These are phyloP conservation scores for Enteromius trimaculatus DNA, from an alignment of 2,797 vertebrate genomes.

Conservation along the genomic window DNA sequence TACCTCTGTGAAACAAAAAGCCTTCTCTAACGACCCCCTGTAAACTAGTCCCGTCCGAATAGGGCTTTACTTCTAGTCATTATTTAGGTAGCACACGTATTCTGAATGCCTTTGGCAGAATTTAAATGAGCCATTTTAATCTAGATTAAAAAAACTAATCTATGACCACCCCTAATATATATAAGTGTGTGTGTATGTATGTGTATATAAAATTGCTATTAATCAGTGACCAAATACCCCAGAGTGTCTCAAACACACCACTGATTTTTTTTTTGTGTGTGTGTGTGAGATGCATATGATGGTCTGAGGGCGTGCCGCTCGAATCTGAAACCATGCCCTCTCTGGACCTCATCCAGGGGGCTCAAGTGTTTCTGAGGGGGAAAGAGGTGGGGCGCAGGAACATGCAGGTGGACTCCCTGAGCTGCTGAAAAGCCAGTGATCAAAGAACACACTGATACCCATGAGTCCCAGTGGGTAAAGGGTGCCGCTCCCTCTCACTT, in stretches of 20 bases:
- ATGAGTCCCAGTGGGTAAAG: slow-evolving; percentile 22
- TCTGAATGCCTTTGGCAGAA: no score
- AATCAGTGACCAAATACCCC: neutral
- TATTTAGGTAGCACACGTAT: no score
- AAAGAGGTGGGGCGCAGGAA: slow-evolving; percentile 31
- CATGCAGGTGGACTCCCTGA: slow-evolving; percentile 48
- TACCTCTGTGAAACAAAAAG: no score
- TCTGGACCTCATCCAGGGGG: slow-evolving; percentile 1
- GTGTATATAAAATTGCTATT: neutral
- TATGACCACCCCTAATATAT: no score
- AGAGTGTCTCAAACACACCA: neutral
- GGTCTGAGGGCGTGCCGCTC: neutral
- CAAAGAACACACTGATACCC: slow-evolving; percentile 60
- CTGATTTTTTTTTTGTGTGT: neutral
- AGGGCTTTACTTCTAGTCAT: no score
- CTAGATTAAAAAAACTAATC: no score
- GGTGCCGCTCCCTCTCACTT: slow-evolving; percentile 25
- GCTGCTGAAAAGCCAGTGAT: slow-evolving; percentile 48
- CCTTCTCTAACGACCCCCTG: no score
- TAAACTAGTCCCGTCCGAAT: no score
- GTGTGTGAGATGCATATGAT: neutral
- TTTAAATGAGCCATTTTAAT: no score
- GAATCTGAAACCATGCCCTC: slow-evolving; percentile 11
- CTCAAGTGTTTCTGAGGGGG: slow-evolving; percentile 27
- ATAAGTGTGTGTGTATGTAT: no score